Base-by-base conservation (phyloP, 2,797 vertebrate genomes). In the Phrynocephalus guinanensis region DNA sequence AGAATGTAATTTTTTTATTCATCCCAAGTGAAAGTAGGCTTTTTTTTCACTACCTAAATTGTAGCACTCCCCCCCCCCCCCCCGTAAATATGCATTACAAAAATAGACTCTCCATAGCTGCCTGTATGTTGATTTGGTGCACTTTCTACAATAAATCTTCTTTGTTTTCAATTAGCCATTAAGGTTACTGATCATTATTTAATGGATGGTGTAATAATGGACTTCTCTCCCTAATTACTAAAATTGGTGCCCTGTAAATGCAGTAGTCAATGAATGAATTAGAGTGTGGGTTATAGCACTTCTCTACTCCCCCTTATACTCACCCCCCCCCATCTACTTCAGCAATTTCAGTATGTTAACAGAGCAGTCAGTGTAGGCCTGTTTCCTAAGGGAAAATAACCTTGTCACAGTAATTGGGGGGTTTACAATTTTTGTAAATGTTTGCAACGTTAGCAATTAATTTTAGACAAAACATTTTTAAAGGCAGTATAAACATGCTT, bases 181-280 rank as follows among this genome's bases (percentile, higher is more conserved):
- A 92, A 92, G 66, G 68, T 92, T 95, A 87, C 82, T 91, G 91
- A 93, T 95, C 0, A 0, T 93, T 95, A 91, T 92, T 95, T 96
- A 95, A 93, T 91, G 93, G 92, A 88, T 93, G 87, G 63, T 87
- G 24, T 94, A 92, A 93, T 96, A 96, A 95, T 96, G 92, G 93
- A 93, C 94, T 96, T 94, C 82, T 82, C 87, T 79, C 85, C 80
- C 90, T 95, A 95, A 96, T 96, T 95, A 93, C 93, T 91, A 90
- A 96, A 95, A 95, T 92, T 95, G 94, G 90, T 94, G 90, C 91
- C 89, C 93, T 89, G 84, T 89, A 94, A 95, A 95, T 95, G 89
- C 88, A 92, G 10, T 91, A 91, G 91, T 94, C 92, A 93, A 85
- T 94, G 88, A 90, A 88, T 94, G 84, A 93, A 95, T 94, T 87